Evolutionary conservation across 2,797 vertebrate species (phyloP).

Genomic region (Halcyon smyrnensis): DNA sequence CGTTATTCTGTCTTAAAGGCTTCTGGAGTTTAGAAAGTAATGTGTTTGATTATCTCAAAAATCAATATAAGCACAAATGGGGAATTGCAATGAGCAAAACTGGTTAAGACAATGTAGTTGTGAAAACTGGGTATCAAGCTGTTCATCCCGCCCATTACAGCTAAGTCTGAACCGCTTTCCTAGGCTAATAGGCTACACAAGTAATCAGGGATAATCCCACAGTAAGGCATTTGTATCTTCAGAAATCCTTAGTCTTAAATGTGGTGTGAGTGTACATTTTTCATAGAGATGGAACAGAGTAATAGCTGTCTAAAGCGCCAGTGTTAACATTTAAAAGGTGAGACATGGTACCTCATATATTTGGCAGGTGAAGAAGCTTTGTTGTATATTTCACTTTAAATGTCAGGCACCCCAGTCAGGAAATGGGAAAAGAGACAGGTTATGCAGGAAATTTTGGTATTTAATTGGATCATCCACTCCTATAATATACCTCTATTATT

Average conservation of each 20-base stretch:
- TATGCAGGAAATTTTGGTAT: neutral
- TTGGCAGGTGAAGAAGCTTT: neutral
- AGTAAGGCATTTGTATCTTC: neutral
- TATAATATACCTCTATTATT: neutral
- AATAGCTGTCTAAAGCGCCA: neutral
- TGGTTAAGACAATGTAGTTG: neutral
- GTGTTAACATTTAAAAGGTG: neutral
- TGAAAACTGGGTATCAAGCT: neutral
- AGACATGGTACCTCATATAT: neutral
- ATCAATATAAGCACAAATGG: constrained; percentile 69
- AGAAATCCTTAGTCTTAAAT: neutral
- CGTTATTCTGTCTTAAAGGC: constrained; percentile 73
- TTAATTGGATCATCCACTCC: neutral
- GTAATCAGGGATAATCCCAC: neutral
- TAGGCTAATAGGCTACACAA: neutral
- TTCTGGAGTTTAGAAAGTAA: constrained; percentile 71
- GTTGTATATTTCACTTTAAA: neutral
- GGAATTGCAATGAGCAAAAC: constrained; percentile 34
- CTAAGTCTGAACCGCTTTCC: neutral
- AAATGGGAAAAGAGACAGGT: neutral
- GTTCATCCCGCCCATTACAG: neutral
- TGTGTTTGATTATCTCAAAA: constrained; percentile 74
- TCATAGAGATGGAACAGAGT: neutral
- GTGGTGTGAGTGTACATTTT: neutral
- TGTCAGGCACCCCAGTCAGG: neutral